Evolutionary conservation across 2,113 vertebrate genomes (phyloP), one percentile per base, ranked within the genome.

Genomic region (Eudorcas thomsonii): DNA sequence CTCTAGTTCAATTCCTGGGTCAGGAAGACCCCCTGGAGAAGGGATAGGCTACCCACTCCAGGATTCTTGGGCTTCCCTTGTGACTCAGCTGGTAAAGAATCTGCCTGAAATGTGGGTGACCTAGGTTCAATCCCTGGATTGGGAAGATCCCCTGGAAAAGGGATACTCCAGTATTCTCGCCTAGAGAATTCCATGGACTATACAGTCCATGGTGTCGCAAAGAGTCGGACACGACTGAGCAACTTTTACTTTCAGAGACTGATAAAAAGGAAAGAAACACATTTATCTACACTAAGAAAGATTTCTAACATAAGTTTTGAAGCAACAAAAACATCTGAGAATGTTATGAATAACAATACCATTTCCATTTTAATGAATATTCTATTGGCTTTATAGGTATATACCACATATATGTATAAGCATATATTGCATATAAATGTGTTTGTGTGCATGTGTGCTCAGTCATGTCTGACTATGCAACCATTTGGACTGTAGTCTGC

Each of bases 361-460:
- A 64, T 92, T 87, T 90, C 13, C 50, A 83, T 90, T 90, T 94
- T 43, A 90, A 85, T 92, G 21, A 93, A 54, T 78, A 91, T 36
- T 39, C 52, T 48, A 82, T 11, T 13, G 81, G 55, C 16, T 85
- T 78, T 83, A 88, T 30, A 43, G 64, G 28, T 28, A 78, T 11
- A 62, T 4, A 60, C 4, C 2, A 90, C 28, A 52, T 33, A 62
- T 28, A 78, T 33, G 4, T 3, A 52, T n/a, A 85, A 50, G 1
- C n/a, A 39, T 74, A 74, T 39, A 57, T 10, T 48, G 19, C 64
- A 89, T 62, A 74, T 81, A 67, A 80, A 84, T 88, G 23, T 77
- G 23, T 74, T 71, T 71, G 71, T 43, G 71, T 26, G 36, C 12
- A 2, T 25, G 23, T 77, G 12, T 43, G 21, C 71, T 77, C 36